Conservation (phyloP, 2,113 vertebrate genomes). For the Tragelaphus buxtoni region DNA sequence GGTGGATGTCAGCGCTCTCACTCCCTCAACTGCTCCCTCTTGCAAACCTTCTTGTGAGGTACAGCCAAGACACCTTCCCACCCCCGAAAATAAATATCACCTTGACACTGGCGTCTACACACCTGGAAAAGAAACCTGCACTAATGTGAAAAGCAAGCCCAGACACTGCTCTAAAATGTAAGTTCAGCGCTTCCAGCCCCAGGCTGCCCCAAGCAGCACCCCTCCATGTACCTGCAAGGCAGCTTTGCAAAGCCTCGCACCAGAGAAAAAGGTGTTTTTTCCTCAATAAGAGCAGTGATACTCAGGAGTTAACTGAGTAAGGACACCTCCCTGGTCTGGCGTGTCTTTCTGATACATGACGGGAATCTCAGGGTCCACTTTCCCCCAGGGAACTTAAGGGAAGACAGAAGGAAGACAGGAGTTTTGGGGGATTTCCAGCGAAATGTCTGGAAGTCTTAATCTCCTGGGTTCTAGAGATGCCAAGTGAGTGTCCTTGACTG, state of each 20-base stretch:
- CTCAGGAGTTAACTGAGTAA: not conserved
- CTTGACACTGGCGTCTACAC: not conserved
- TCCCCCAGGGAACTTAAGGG: not conserved
- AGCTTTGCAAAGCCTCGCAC: not conserved
- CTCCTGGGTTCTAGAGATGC: not conserved
- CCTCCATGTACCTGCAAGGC: not conserved
- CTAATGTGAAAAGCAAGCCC: not conserved
- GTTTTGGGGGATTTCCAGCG: constrained; percentile 23
- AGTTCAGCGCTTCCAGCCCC: not conserved
- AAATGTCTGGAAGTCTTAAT: constrained; percentile 8
- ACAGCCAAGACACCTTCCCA: not conserved
- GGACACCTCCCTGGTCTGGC: not conserved
- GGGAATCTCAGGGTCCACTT: not conserved
- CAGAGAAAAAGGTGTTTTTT: not conserved
- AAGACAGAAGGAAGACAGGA: not conserved
- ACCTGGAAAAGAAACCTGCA: not conserved
- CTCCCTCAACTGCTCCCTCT: not conserved
- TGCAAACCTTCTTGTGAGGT: not conserved
- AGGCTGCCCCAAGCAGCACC: not conserved
- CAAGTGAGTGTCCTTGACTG: not conserved
- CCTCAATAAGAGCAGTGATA: not conserved
- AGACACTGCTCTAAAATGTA: not conserved
- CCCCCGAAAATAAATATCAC: not conserved
- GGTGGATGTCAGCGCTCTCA: not conserved
- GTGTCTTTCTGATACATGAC: not conserved